Evolutionary conservation across 2,113 vertebrate species (phyloP).

Genomic region (Nannospalax galili): DNA sequence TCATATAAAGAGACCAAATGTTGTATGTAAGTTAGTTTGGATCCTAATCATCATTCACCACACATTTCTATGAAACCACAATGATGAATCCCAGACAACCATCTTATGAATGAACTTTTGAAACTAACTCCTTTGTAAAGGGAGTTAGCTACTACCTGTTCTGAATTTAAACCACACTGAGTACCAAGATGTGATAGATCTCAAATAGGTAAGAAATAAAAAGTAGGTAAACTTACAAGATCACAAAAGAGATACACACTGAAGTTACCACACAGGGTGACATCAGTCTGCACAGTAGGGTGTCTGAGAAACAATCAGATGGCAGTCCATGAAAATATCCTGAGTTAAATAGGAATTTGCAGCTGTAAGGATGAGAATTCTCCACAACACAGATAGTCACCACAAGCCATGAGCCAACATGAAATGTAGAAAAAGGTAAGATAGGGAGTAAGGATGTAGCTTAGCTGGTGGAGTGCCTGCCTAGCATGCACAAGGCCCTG

Average conservation of each 20-base stretch:
- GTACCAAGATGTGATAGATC: not conserved
- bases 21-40: not conserved
- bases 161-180: slow-evolving; percentile 47
- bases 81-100: slow-evolving; percentile 11
- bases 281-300: not conserved
- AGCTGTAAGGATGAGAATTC: slow-evolving; percentile 30
- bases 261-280: not conserved
- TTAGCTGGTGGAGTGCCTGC: not conserved
- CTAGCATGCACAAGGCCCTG: too few species aligned
- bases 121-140: not conserved
- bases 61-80: slow-evolving; percentile 1
- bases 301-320: slow-evolving; percentile 2
- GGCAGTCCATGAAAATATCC: not conserved
- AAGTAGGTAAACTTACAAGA: slow-evolving; percentile 5
- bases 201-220: slow-evolving; percentile 40
- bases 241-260: slow-evolving; percentile 6
- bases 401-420: not conserved
- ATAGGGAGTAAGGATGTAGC: too few species aligned
- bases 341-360: slow-evolving; percentile 17
- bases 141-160: not conserved
- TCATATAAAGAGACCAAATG: not conserved
- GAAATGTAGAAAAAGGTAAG: not conserved
- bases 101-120: slow-evolving; percentile 17
- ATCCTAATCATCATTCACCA: not conserved
- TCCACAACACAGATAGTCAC: not conserved